Evolutionary conservation across 2,797 vertebrate genomes (phyloP).

Genomic region (Kryptopterus vitreolus): DNA sequence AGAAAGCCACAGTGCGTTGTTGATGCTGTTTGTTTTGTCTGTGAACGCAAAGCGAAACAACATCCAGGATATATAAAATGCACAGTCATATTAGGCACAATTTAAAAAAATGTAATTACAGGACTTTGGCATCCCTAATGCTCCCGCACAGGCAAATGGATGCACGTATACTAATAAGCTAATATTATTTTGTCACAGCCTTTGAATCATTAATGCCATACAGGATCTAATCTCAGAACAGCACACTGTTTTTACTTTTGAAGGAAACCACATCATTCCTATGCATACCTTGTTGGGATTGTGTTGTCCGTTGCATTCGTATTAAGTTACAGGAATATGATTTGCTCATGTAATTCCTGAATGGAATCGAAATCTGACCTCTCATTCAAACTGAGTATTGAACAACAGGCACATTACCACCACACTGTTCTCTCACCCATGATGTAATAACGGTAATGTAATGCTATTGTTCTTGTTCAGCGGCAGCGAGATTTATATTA

Average conservation of each 20-base stretch:
- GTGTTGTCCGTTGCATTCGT: too few relatives aligned
- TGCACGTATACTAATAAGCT: conserved; percentile 11
- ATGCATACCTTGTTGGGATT: neutral
- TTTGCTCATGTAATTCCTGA: neutral
- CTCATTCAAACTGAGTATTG: neutral
- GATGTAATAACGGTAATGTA: neutral
- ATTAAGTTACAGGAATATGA: neutral
- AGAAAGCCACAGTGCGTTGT: neutral
- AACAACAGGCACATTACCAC: neutral
- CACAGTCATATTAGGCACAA: neutral
- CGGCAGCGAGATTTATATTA: neutral
- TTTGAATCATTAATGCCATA: conserved; percentile 13
- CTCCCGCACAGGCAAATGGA: neutral
- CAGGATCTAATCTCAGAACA: conserved; percentile 40
- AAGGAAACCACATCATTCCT: neutral
- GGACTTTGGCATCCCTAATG: neutral
- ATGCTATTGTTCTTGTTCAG: neutral
- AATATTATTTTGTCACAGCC: conserved; percentile 38
- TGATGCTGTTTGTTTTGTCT: neutral
- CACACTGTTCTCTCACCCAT: neutral
- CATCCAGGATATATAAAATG: neutral
- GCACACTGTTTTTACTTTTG: neutral
- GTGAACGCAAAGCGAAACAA: conserved; percentile 5
- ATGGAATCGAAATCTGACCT: neutral
- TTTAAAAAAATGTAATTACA: neutral